phyloP scores from a whole-genome alignment of 2,113 vertebrate species.

The Percina caprodes region DNA sequence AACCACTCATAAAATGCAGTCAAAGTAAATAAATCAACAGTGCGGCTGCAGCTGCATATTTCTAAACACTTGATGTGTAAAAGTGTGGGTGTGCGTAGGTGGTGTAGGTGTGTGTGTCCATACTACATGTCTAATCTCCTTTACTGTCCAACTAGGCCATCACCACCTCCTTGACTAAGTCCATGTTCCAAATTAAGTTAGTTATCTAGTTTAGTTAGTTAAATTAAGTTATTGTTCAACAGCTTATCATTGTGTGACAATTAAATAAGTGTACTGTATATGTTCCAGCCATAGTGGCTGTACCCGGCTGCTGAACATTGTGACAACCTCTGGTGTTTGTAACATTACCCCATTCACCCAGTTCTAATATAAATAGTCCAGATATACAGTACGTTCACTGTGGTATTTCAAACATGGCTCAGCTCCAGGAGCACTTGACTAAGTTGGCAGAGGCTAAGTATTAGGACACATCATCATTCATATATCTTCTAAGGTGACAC shows the following conservation, averaged over 20 bases:
- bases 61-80: neutral
- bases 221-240: conserved; percentile 26
- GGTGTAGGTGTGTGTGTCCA: neutral
- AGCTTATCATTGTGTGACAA: conserved; percentile 21
- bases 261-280: neutral
- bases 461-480: neutral
- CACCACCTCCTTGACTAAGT: conserved; percentile 35
- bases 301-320: neutral
- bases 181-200: conserved; percentile 21
- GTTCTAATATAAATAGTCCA: conserved; percentile 8
- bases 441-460: neutral
- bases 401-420: conserved; percentile 14
- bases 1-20: conserved; percentile 12
- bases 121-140: neutral
- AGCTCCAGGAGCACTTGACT: conserved; percentile 18
- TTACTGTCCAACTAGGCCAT: conserved; percentile 26
- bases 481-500: conserved; percentile 24
- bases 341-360: neutral
- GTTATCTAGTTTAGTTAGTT: no score
- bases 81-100: neutral
- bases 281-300: neutral
- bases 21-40: conserved; percentile 47
- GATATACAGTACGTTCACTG: neutral
- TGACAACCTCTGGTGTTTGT: conserved; percentile 10
- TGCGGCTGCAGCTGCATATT: neutral